Evolutionary conservation across 1,140 invertebrate species (phyloP).

Genomic region (Drosophila eugracilis): DNA sequence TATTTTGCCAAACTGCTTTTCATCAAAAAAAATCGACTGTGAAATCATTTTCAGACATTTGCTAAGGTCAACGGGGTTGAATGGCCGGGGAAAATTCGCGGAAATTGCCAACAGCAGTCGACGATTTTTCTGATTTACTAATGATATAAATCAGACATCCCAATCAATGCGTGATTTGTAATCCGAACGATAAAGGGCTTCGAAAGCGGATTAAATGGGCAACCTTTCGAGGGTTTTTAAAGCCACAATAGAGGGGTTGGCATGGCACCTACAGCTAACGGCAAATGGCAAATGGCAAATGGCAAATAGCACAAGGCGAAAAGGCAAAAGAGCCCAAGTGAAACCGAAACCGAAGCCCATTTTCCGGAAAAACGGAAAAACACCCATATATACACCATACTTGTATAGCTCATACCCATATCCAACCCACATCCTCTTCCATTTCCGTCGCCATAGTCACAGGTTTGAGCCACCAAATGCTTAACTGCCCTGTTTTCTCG

Average conservation of each 20-base stretch:
- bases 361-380: constrained; percentile 19
- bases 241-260: constrained; percentile 10
- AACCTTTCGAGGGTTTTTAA: constrained; percentile 3
- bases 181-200: constrained; percentile 14
- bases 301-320: neutral
- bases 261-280: constrained; percentile 7
- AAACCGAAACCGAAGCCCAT: constrained; percentile 17
- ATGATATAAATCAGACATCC: constrained; percentile 5
- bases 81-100: constrained; percentile 3
- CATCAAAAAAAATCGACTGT: neutral
- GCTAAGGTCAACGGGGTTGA: constrained; percentile 9
- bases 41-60: constrained; percentile 14
- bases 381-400: neutral
- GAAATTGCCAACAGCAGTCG: neutral
- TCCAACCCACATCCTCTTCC: constrained; percentile 1
- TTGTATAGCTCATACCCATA: neutral
- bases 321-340: constrained; percentile 1
- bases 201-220: constrained; percentile 13
- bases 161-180: constrained; percentile 15
- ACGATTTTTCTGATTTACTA: constrained; percentile 9
- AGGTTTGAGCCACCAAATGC: constrained; percentile 8
- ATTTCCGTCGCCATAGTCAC: constrained; percentile 14
- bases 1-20: neutral
- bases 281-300: neutral
- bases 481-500: constrained; percentile 14